Evolutionary conservation across 2,797 vertebrate species (phyloP), one percentile per base, ranked within the genome.

Genomic region (Basileuterus tristriatus): DNA sequence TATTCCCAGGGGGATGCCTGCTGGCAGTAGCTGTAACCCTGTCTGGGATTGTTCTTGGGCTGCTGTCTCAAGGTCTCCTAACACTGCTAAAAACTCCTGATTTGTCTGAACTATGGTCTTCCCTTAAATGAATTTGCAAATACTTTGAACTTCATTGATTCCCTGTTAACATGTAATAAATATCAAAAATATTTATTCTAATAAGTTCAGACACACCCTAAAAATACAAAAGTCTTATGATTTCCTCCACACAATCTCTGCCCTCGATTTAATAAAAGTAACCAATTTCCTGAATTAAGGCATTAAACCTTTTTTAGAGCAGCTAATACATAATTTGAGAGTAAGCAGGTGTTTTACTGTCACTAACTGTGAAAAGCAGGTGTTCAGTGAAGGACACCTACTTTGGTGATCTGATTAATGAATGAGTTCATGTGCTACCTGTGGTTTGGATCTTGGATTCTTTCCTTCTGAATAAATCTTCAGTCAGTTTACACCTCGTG

Each of bases 321-420:
- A 83, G 53, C 56, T 85, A 71, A 20, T 68, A 44, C 2, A 26
- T 32, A 77, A 80, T 71, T 64, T 68, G 69, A 87, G 69, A 93
- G 19, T 50, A 78, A 81, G 53, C 85, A 94, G 77, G 69, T 86
- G 59, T 91, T 95, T 75, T 78, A 77, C 41, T 47, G 41, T 90
- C 60, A 77, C 56, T 89, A 50, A 44, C 53, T 91, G n/a, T 71
- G 68, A 37, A 83, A 78, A 90, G 23, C 85, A 86, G 79, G 56
- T 85, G 68, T 91, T 92, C 69, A 71, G 30, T 75, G 85, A 87
- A 81, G 65, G 84, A 83, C 76, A 68, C 30, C 13, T 56, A 11
- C 64, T 89, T 60, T 79, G n/a, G 67, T 87, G 44, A 75, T 78
- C 46, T 85, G 79, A 94, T 86, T 70, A 89, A 93, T 87, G 60